Conservation (phyloP, 2,888 invertebrate species). For the Siphonodentalium dalli region DNA sequence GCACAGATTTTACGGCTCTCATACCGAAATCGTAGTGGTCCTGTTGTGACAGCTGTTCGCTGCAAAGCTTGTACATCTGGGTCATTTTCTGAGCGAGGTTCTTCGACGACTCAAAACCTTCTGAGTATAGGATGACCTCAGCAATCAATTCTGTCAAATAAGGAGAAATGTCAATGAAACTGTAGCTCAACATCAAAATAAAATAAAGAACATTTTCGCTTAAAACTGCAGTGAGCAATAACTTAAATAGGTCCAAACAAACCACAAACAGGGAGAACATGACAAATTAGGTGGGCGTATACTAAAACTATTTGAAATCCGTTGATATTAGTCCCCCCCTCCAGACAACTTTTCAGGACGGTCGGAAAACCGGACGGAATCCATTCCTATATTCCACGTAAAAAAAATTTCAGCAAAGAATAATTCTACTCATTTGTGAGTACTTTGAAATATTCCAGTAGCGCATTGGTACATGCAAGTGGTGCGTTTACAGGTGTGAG, state of each 20-base stretch:
- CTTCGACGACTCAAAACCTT: slow-evolving; percentile 89
- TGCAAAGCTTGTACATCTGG: slow-evolving; percentile 89
- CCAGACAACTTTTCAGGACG: too few relatives aligned
- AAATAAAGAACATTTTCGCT: not conserved
- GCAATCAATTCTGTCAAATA: slow-evolving; percentile 71
- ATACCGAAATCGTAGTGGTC: slow-evolving; percentile 89
- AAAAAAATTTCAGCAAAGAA: too few relatives aligned
- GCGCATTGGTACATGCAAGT: too few relatives aligned
- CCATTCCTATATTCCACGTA: too few relatives aligned
- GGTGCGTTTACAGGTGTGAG: too few relatives aligned
- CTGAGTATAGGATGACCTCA: slow-evolving; percentile 90
- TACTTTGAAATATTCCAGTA: too few relatives aligned
- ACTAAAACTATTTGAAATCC: too few relatives aligned
- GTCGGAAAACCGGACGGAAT: too few relatives aligned
- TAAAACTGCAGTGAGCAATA: not conserved
- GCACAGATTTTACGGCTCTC: slow-evolving; percentile 72
- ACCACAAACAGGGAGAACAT: not conserved
- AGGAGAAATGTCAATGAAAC: not conserved
- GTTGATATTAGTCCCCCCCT: too few relatives aligned
- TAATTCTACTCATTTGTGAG: too few relatives aligned
- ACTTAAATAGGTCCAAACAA: not conserved
- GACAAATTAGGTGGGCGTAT: too few relatives aligned
- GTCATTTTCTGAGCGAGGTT: slow-evolving; percentile 89
- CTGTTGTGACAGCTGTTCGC: slow-evolving; percentile 89
- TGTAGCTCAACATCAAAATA: not conserved